phyloP scores from a whole-genome alignment of 2,797 vertebrate species.

The Odontamblyopus lacepedii region DNA sequence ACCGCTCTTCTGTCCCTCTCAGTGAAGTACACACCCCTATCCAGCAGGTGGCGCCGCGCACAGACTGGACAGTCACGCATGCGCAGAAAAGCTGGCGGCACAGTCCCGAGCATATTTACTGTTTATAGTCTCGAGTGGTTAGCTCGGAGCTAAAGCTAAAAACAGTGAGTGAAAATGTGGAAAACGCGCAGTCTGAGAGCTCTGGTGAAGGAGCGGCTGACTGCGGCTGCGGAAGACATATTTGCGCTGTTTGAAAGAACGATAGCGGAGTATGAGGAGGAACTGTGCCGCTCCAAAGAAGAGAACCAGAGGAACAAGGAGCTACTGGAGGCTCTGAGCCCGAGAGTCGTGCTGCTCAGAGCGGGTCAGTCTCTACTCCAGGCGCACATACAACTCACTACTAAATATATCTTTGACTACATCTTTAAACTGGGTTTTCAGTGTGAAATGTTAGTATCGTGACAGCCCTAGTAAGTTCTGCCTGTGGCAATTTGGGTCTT shows the following conservation, averaged over 20 bases:
- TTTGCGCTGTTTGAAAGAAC: background rate
- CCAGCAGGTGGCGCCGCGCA: no score
- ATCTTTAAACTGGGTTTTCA: no score
- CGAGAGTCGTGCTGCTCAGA: background rate
- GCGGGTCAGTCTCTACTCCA: background rate
- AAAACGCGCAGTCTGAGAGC: background rate
- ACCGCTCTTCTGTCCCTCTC: no score
- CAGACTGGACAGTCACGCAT: no score
- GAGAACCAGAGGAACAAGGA: background rate
- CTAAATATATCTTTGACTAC: no score
- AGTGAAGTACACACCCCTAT: no score
- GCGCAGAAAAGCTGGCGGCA: no score
- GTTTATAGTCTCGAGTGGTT: background rate
- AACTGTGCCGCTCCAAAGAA: background rate
- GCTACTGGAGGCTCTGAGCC: background rate
- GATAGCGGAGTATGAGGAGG: background rate
- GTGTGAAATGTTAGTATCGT: no score
- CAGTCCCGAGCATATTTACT: no score
- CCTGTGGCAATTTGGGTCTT: no score
- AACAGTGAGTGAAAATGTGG: background rate
- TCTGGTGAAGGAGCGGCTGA: background rate
- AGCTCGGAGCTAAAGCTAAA: conserved; percentile 1
- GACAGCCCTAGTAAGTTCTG: no score
- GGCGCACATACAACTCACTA: no score
- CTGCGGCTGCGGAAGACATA: background rate